Evolutionary conservation across 2,797 vertebrate species (phyloP).

Genomic region (Enteromius thamalakanensis): DNA sequence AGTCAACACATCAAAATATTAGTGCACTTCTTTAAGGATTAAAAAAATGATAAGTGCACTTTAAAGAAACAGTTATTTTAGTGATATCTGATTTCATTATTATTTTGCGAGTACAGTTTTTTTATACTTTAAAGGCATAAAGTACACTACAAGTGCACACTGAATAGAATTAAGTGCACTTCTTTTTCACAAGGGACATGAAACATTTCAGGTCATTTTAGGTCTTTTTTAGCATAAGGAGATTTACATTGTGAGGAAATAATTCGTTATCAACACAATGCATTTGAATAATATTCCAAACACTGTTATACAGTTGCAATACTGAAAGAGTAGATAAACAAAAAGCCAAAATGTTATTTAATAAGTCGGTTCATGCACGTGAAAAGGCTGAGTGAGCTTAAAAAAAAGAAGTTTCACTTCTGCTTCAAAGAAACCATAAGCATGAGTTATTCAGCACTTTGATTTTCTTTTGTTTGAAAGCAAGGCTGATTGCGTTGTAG

Average conservation of each 20-base stretch:
- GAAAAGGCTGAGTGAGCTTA: neutral
- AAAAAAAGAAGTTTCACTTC: neutral
- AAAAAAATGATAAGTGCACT: neutral
- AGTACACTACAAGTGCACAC: neutral
- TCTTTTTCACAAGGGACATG: neutral
- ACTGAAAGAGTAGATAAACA: neutral
- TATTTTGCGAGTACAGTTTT: neutral
- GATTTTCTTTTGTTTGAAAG: conserved; percentile 19
- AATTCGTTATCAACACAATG: neutral
- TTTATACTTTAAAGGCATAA: neutral
- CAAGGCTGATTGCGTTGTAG: neutral
- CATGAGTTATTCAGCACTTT: neutral
- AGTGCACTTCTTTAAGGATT: neutral
- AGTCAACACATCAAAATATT: neutral
- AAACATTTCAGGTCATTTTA: neutral
- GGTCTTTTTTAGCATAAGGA: neutral
- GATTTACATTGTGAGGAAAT: neutral
- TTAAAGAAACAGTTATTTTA: neutral
- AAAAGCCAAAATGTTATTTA: neutral
- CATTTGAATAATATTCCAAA: neutral
- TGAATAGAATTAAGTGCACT: neutral
- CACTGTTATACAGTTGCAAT: neutral
- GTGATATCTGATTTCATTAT: neutral
- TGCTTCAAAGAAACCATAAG: neutral
- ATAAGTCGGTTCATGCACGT: neutral